A percentile compares a stretch with the other conserved stretches of the same genome.
Conservation (phyloP, 1,140 invertebrate genomes). For the Drosophila punjabiensis region DNA sequence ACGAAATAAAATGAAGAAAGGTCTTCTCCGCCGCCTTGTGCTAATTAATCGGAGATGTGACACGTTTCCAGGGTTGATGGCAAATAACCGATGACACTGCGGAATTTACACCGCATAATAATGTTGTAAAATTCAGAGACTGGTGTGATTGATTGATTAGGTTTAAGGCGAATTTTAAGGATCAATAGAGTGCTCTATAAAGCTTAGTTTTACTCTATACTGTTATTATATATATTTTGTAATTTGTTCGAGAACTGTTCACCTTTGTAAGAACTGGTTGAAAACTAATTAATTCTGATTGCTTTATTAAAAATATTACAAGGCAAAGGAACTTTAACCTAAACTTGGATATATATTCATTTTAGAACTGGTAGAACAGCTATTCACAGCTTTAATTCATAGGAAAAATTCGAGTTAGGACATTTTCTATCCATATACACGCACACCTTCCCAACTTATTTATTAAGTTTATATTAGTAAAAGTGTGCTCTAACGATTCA, state of each 20-base stretch:
- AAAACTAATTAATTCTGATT: background rate
- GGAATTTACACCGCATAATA: slow-evolving; percentile 11
- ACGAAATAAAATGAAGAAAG: slow-evolving; percentile 44
- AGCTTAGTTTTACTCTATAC: too few species aligned
- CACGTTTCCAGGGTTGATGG: slow-evolving; percentile 35
- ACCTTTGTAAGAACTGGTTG: background rate
- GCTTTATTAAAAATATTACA: background rate
- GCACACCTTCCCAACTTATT: too few species aligned
- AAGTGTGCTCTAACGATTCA: background rate
- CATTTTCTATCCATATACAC: too few species aligned
- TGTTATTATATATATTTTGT: too few species aligned
- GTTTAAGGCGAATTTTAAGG: background rate
- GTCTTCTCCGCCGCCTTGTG: slow-evolving; percentile 56
- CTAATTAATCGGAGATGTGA: slow-evolving; percentile 67
- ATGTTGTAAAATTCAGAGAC: slow-evolving; percentile 7
- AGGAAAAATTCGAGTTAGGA: background rate
- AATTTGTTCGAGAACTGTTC: background rate
- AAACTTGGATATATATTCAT: background rate
- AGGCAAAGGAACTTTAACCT: background rate
- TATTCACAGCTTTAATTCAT: background rate
- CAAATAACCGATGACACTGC: slow-evolving; percentile 16
- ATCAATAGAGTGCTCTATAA: background rate
- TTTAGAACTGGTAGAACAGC: background rate
- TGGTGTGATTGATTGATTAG: background rate
- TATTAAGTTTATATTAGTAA: background rate